Evolutionary conservation across 64 coral and sea anemone genomes (phyloP), one percentile per base, ranked within the genome.

Genomic region (Actinia equina): DNA sequence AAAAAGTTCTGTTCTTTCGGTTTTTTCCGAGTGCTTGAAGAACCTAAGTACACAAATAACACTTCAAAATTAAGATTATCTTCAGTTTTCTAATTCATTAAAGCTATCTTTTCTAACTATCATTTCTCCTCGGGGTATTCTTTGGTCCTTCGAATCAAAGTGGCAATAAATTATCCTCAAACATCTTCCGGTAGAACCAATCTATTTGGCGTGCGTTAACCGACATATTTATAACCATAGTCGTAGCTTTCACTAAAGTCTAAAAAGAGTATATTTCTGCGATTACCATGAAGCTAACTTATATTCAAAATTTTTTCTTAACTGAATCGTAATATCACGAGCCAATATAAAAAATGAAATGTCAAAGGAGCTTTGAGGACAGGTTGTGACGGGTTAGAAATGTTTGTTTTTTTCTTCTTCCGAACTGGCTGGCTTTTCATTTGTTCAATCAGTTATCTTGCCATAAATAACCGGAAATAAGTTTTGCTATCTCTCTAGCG

Each of bases 31-130:
- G 69, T 74, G 25, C 14, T 74, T 74, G 27, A 74, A 74, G 23
- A 74, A 13, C 8, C n/a, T 74, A 74, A 74, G 69, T 74, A 41
- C 27, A 74, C 69, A 74, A 74, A 74, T 74, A 74, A 74, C 25
- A 74, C 69, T 74, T 30, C 9, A 74, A 74, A 74, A 74, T 74
- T 74, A 41, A 26, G 69, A 26, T 74, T 74, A 74, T 30, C 69
- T 37, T 13, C 0, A 74, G 27, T 74, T 69, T 30, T 41, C 12
- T 74, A 74, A 74, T 74, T 74, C 69, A 74, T 74, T 74, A 74
- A 74, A 74, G 26, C 69, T 74, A 74, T 74, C 69, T 74, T n/a
- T 26, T 74, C 3, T 11, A 30, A 25, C 69, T 74, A 74, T 74
- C 25, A 74, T 41, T 74, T 74, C 26, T 41, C 69, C 25, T 74